Evolutionary conservation across 2,797 vertebrate genomes (phyloP).

Genomic region (Mareca strepera): DNA sequence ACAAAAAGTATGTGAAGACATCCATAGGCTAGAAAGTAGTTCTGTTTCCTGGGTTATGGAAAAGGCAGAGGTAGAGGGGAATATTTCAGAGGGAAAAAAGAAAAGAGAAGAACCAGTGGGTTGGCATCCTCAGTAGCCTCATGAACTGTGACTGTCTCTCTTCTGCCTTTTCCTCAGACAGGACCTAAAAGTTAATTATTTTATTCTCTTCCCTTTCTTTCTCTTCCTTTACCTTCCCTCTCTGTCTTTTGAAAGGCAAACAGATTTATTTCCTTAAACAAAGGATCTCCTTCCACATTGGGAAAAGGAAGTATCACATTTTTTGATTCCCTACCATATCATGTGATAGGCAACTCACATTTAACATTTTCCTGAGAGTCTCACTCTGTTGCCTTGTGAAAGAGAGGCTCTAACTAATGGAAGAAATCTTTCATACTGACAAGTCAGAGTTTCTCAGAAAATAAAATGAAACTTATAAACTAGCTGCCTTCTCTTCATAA

Average conservation of each 20-base stretch:
- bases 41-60: background rate
- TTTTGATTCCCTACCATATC: background rate
- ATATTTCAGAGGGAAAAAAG: background rate
- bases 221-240: background rate
- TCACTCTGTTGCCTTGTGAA: background rate
- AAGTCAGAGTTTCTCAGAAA: conserved; percentile 33
- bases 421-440: conserved; percentile 46
- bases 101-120: rapidly evolving
- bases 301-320: background rate
- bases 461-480: conserved; percentile 31
- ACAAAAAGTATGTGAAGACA: background rate
- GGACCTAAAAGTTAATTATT: background rate
- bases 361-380: background rate
- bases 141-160: background rate
- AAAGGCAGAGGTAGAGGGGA: background rate
- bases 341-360: background rate
- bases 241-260: background rate
- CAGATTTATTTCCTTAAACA: background rate
- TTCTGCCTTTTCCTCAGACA: background rate
- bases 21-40: background rate
- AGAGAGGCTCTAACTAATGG: conserved; percentile 14
- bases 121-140: background rate
- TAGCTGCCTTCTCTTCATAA: conserved; percentile 6
- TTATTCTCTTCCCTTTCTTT: background rate
- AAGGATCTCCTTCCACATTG: background rate